phyloP scores from a whole-genome alignment of 2,113 vertebrate species.

The Pimephales promelas region DNA sequence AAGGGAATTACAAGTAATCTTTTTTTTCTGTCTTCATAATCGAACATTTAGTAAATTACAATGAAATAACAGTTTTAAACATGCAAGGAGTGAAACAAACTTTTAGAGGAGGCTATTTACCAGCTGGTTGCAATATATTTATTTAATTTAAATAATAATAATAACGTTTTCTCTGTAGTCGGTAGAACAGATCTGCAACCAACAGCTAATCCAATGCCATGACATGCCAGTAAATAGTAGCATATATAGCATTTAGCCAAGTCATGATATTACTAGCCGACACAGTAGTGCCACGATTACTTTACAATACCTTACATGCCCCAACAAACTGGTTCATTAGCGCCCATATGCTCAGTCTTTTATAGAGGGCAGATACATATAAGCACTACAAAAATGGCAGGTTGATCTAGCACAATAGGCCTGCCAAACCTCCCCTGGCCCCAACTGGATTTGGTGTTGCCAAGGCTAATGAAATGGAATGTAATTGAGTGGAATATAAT shows the following conservation, averaged over 20 bases:
- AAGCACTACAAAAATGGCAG: conserved; percentile 4
- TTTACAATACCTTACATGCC: conserved; percentile 1
- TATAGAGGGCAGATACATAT: neutral
- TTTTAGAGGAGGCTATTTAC: too few species aligned
- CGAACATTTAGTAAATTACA: too few species aligned
- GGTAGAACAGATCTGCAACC: neutral
- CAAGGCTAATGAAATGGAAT: conserved; percentile 42
- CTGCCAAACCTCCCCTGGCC: conserved; percentile 20
- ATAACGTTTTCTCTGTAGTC: too few species aligned
- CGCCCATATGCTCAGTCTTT: neutral
- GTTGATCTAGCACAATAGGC: conserved; percentile 6
- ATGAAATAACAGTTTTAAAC: too few species aligned
- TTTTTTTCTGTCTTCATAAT: too few species aligned
- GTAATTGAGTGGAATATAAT: conserved; percentile 39
- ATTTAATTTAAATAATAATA: too few species aligned
- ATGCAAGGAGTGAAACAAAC: too few species aligned
- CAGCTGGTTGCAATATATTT: too few species aligned
- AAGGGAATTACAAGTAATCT: too few species aligned
- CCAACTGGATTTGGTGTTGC: conserved; percentile 26
- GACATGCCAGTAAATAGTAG: neutral
- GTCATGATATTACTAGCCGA: neutral
- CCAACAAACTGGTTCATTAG: neutral
- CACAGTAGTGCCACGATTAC: neutral
- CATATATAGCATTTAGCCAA: neutral
- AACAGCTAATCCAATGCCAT: neutral